Evolutionary conservation across 2,888 invertebrate species (phyloP), one percentile per base, ranked within the genome.

Genomic region (Lithophane semibrunnea): DNA sequence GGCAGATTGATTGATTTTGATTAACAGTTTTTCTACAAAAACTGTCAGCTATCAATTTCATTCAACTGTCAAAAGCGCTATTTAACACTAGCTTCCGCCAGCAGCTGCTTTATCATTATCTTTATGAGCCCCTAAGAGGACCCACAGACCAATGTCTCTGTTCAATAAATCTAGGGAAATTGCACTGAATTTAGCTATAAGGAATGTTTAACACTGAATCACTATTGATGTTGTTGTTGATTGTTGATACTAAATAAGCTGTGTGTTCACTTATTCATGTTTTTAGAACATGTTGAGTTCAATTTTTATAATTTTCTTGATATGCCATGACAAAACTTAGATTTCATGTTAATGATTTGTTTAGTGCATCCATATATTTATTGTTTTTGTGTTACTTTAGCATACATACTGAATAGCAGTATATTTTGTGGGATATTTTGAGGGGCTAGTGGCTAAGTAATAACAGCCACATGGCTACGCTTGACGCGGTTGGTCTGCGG

Each of bases 341-440:
- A 29, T 77, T 44, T 44, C 24, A 56, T 65, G 29, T 42, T 16
- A 12, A 37, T 37, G 52, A 66, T 67, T 37, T 49, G 12, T 71
- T 42, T 70, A 70, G 58, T 76, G 80, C 80, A 80, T 80, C 72
- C n/a, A 9, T 24, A 29, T 29, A 29, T 29, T 29, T 29, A 44
- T n/a, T 49, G 74, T 60, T 24, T 49, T 75, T 49, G 24, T 60
- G 24, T 73, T 52, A 3, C 4, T 8, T 44, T 21, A 24, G 29
- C 8, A 16, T 21, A 37, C 21, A 12, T n/a, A n/a, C 56, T n/a
- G n/a, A n/a, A 0, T 54, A 54, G 21, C 21, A 54, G 21, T 52
- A 52, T 52, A 9, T 52, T 10, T 44, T 44, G 44, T 9, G 44
- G 44, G 44, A 1, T 44, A 44, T 44, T 5, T 49, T 49, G 16